phyloP scores from a whole-genome alignment of 2,888 invertebrate genomes.

The Tenthredo distinguenda region DNA sequence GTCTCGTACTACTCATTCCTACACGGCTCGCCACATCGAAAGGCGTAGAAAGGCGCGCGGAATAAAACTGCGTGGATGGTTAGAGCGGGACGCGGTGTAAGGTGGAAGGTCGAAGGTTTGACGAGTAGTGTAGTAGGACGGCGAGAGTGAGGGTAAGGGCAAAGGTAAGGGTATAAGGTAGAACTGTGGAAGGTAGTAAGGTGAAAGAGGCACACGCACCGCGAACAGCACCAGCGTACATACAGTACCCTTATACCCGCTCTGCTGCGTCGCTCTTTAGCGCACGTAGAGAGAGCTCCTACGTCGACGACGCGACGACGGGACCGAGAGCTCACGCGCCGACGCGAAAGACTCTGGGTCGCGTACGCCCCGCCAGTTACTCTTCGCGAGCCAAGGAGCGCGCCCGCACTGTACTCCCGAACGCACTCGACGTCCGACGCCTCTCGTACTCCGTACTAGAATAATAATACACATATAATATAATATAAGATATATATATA shows the following conservation, averaged over 20 bases:
- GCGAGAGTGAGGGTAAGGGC: not conserved
- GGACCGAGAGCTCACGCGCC: conserved; percentile 63
- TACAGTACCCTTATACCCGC: conserved; percentile 3
- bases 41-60: not conserved
- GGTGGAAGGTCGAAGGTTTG: conserved; percentile 22
- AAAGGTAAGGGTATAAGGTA: not conserved
- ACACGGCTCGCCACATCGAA: not conserved
- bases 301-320: conserved; percentile 37
- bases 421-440: conserved; percentile 50
- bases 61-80: conserved; percentile 4
- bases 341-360: conserved; percentile 71
- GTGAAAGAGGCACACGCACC: conserved; percentile 45
- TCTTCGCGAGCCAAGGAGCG: conserved; percentile 73
- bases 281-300: conserved; percentile 40
- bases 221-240: not conserved
- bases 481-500: not conserved
- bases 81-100: not conserved
- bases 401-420: conserved; percentile 57
- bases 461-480: not conserved
- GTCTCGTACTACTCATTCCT: not conserved
- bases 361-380: conserved; percentile 71
- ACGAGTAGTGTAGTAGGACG: not conserved
- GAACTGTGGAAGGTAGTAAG: conserved; percentile 5
- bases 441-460: conserved; percentile 23
- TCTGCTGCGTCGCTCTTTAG: conserved; percentile 33